phyloP scores from a whole-genome alignment of 2,888 invertebrate genomes.

The Octonoba sinensis region DNA sequence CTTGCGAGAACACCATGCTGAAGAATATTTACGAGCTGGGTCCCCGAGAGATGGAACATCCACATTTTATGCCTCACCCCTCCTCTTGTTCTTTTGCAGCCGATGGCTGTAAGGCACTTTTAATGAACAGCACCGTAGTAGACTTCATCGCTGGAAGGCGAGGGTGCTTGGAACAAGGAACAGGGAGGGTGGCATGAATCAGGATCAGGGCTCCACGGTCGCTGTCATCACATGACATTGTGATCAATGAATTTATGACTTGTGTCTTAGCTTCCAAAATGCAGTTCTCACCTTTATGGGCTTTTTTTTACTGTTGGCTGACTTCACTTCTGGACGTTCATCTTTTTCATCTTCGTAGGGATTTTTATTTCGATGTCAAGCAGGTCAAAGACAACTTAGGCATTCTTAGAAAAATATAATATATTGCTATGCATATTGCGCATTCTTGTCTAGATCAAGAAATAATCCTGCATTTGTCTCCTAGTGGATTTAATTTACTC shows the following conservation, averaged over 20 bases:
- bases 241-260: slow-evolving; percentile 24
- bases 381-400: no score
- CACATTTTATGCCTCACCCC: slow-evolving; percentile 11
- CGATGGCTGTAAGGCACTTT: not conserved
- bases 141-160: not conserved
- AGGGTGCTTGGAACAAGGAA: not conserved
- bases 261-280: no score
- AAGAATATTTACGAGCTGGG: no score
- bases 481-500: not conserved
- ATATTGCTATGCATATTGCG: no score
- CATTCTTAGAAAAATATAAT: no score
- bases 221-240: slow-evolving; percentile 19
- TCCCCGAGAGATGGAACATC: not conserved
- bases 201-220: not conserved
- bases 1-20: no score
- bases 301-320: no score
- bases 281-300: no score
- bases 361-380: no score
- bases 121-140: slow-evolving; percentile 13
- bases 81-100: not conserved
- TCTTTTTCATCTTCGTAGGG: no score
- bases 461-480: not conserved
- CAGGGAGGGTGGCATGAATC: not conserved
- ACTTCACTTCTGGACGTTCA: no score
- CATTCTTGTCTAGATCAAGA: not conserved